A percentile compares a stretch with the other conserved stretches of the same genome.
These are phyloP conservation scores for Thaumetopoea pityocampa DNA, from an alignment of 1,140 invertebrate species.

Conservation along the genomic window DNA sequence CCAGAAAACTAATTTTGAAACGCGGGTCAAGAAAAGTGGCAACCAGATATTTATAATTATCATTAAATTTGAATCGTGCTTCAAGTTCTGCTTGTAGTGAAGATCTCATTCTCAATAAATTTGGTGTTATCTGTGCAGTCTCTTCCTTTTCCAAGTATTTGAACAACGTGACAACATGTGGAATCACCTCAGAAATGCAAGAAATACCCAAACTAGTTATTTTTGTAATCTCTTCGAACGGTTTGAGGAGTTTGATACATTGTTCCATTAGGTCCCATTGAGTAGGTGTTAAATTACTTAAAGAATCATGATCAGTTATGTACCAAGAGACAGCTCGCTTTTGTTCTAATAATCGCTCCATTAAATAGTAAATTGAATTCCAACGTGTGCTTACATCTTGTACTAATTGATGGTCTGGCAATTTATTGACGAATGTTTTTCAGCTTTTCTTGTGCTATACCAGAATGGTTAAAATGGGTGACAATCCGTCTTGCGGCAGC, in stretches of 20 bases:
- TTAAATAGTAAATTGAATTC: conserved; percentile 39
- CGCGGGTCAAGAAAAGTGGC: too few relatives aligned
- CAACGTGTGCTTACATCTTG: conserved; percentile 39
- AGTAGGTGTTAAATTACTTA: too few relatives aligned
- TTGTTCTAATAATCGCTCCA: conserved; percentile 34
- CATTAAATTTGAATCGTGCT: too few relatives aligned
- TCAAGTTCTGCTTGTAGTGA: too few relatives aligned
- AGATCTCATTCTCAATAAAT: too few relatives aligned
- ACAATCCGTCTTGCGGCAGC: conserved; percentile 30
- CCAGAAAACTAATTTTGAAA: too few relatives aligned
- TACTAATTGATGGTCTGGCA: conserved; percentile 33
- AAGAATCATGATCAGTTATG: too few relatives aligned
- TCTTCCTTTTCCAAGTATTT: too few relatives aligned
- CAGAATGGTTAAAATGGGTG: conserved; percentile 36
- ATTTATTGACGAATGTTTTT: conserved; percentile 26
- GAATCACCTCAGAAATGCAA: too few relatives aligned
- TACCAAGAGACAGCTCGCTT: conserved; percentile 36
- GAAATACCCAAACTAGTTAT: conserved; percentile 27
- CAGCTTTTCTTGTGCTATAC: conserved; percentile 29
- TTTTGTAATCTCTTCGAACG: conserved; percentile 36
- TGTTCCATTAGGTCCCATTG: conserved; percentile 28
- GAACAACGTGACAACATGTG: too few relatives aligned
- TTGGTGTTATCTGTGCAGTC: too few relatives aligned
- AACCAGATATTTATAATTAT: too few relatives aligned
- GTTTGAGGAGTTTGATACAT: conserved; percentile 25